Evolutionary conservation across 2,113 vertebrate species (phyloP), one percentile per base, ranked within the genome.

Genomic region (Anarhynchus alexandrinus): DNA sequence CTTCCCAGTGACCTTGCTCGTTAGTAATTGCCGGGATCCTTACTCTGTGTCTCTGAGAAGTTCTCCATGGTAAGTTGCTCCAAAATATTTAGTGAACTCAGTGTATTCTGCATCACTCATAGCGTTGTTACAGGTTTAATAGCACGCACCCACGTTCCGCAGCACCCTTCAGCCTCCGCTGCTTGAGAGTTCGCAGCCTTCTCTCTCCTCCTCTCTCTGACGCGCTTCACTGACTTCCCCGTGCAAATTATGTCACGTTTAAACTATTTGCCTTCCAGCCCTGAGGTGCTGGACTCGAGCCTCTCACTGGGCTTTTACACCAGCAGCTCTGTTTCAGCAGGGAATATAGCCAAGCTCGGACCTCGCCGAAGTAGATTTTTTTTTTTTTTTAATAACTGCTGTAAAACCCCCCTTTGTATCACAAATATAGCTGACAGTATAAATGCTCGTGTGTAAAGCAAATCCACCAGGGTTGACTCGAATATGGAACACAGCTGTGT

Each of bases 321-420:
- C 97, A 97, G 97, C 95, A 97, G 86, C 94, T 95, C 93, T 93
- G 83, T 96, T 95, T 97, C 80, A 94, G 93, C 95, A 97, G 94
- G 95, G 96, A 96, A 87, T 95, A 86, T 91, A 90, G 91, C 95
- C 93, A 94, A 94, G 92, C 91, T 94, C 66, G 0, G 96, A 97
- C 95, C 94, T 97, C 58, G 54, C 91, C 51, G 6, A 91, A 85
- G 61, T 87, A 94, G 90, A 71, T 22, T 42, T 81, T 84, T 29
- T 84, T 85, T 25, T 51, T 84, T 90, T 96, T 82, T 26, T n/a
- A 89, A 77, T 92, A 93, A 95, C 97, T 97, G 96, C 97, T 96
- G 94, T 97, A 97, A 95, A 29, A 4, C 42, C 70, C 72, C 38
- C 73, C 94, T 84, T 73, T 82, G 49, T 86, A 89, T 59, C 57